A percentile compares a stretch with the other conserved stretches of the same genome.
phyloP scores from a whole-genome alignment of 2,113 vertebrate species.

The Siniperca knerii region DNA sequence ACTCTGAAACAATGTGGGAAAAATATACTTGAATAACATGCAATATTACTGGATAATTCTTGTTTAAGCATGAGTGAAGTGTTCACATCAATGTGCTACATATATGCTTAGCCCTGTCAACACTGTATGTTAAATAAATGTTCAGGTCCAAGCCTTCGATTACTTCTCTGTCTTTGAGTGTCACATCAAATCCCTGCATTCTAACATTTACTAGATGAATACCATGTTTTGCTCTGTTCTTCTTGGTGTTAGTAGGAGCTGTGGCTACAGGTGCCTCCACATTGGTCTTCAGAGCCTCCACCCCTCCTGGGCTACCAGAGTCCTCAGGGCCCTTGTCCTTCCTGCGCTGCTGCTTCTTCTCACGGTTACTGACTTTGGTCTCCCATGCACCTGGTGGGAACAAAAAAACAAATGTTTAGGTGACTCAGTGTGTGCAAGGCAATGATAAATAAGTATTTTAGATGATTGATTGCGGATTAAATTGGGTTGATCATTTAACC shows the following conservation, averaged over 20 bases:
- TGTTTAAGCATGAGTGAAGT: background rate
- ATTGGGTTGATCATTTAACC: background rate
- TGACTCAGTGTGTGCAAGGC: background rate
- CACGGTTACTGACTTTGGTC: slow-evolving; percentile 97
- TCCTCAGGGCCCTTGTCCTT: slow-evolving; percentile 92
- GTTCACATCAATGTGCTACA: background rate
- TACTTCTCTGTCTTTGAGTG: no score
- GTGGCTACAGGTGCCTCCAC: slow-evolving; percentile 79
- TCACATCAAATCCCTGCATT: background rate
- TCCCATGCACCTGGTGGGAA: slow-evolving; percentile 91
- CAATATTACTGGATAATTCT: background rate
- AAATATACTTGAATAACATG: background rate
- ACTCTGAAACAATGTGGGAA: slow-evolving; percentile 60
- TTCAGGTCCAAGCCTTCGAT: no score
- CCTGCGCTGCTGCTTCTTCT: slow-evolving; percentile 94
- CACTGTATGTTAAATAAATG: background rate
- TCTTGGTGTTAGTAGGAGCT: slow-evolving; percentile 84
- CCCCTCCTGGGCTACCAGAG: slow-evolving; percentile 83
- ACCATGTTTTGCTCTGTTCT: slow-evolving; percentile 88
- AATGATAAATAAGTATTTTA: background rate
- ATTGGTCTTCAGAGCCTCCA: slow-evolving; percentile 73
- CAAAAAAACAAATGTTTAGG: background rate
- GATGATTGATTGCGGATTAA: background rate
- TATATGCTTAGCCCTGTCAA: background rate
- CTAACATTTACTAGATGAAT: background rate